These are phyloP conservation scores for Bombus superbus DNA, from an alignment of 1,140 invertebrate genomes.

Conservation along the genomic window DNA sequence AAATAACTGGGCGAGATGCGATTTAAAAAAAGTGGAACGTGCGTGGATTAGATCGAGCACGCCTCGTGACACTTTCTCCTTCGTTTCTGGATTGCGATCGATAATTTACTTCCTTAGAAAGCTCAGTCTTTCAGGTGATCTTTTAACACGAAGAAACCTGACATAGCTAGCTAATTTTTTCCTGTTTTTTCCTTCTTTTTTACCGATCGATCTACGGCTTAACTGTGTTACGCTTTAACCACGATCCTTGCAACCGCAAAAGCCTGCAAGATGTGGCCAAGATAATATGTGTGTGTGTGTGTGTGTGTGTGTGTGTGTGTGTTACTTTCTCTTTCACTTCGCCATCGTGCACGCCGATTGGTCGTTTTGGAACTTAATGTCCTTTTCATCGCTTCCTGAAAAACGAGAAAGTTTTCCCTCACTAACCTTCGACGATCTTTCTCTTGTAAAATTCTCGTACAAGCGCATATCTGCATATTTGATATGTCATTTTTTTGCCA, in stretches of 20 bases:
- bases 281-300: not conserved
- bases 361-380: not conserved
- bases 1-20: not conserved
- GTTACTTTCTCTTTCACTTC: slow-evolving; percentile 64
- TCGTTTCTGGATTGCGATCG: slow-evolving; percentile 44
- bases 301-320: not conserved
- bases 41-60: slow-evolving; percentile 45
- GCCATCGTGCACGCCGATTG: slow-evolving; percentile 21
- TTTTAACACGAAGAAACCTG: not conserved
- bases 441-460: not conserved
- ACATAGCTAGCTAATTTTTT: not conserved
- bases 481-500: not conserved
- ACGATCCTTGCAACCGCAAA: slow-evolving; percentile 14
- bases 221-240: slow-evolving; percentile 22
- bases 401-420: slow-evolving; percentile 2
- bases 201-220: not conserved
- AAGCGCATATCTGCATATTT: not conserved
- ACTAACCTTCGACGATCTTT: not conserved
- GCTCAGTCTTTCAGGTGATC: slow-evolving; percentile 13
- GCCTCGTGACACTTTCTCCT: slow-evolving; percentile 57
- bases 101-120: slow-evolving; percentile 58
- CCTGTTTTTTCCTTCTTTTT: not conserved
- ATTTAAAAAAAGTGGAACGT: slow-evolving; percentile 21
- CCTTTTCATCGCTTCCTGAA: not conserved
- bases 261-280: slow-evolving; percentile 13